A percentile compares a stretch with the other conserved stretches of the same genome.
Conservation (phyloP, 2,113 vertebrate species). For the Leiothrix lutea region DNA sequence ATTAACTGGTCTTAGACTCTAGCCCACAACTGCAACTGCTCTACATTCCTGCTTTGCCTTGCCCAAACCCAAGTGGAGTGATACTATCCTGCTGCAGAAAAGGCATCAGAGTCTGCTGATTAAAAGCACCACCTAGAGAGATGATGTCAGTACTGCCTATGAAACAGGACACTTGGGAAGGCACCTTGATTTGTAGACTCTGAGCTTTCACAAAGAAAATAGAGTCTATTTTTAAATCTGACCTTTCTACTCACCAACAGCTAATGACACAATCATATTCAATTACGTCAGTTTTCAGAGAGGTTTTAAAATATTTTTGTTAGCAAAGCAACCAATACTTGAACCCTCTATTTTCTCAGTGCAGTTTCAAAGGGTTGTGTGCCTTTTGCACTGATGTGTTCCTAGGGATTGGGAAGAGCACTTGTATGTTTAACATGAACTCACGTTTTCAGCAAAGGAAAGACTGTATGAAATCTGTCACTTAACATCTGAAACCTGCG, state of each 20-base stretch:
- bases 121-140: neutral
- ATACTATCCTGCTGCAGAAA: neutral
- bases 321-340: neutral
- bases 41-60: rapidly evolving
- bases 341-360: neutral
- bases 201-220: neutral
- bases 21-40: neutral
- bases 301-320: neutral
- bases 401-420: neutral
- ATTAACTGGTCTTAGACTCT: neutral
- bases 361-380: neutral
- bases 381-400: neutral
- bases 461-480: slow-evolving; percentile 21
- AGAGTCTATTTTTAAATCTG: neutral
- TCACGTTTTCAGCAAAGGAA: neutral
- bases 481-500: slow-evolving; percentile 32
- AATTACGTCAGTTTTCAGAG: neutral
- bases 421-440: neutral
- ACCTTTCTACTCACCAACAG: neutral
- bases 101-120: neutral
- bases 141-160: neutral
- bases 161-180: neutral
- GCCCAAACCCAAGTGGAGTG: rapidly evolving
- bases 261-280: neutral
- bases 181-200: neutral